Evolutionary conservation across 2,888 invertebrate genomes (phyloP).

Genomic region (Ormia ochracea): DNA sequence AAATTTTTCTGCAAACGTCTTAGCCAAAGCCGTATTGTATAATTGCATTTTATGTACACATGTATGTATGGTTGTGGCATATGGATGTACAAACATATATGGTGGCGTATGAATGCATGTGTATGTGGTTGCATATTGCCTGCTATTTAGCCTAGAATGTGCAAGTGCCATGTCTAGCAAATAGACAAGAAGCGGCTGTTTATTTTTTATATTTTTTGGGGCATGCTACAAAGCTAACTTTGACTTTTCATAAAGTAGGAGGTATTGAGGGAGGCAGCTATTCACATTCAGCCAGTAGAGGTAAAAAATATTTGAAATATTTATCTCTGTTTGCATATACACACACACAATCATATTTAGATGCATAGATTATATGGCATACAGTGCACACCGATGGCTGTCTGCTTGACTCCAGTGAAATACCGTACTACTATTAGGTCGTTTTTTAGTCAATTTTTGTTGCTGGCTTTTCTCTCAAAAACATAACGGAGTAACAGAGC

Average conservation of each 20-base stretch:
- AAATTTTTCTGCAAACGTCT: not conserved
- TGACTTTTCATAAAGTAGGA: not conserved
- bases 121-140: not conserved
- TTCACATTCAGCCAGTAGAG: not conserved
- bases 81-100: too few species aligned
- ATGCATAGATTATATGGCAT: not conserved
- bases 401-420: not conserved
- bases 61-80: too few species aligned
- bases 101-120: not conserved
- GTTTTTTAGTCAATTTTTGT: not conserved
- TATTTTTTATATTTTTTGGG: too few species aligned
- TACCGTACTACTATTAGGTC: not conserved
- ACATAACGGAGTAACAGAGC: too few species aligned
- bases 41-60: constrained; percentile 14
- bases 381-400: constrained; percentile 8
- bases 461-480: not conserved
- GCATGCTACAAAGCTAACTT: not conserved
- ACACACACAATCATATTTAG: not conserved
- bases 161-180: constrained; percentile 11
- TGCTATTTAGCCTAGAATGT: not conserved
- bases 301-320: not conserved
- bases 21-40: not conserved
- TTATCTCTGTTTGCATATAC: not conserved
- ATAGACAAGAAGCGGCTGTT: not conserved
- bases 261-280: not conserved